Evolutionary conservation across 2,888 invertebrate genomes (phyloP), one percentile per base, ranked within the genome.

Genomic region (Sphaeridia pumilis): DNA sequence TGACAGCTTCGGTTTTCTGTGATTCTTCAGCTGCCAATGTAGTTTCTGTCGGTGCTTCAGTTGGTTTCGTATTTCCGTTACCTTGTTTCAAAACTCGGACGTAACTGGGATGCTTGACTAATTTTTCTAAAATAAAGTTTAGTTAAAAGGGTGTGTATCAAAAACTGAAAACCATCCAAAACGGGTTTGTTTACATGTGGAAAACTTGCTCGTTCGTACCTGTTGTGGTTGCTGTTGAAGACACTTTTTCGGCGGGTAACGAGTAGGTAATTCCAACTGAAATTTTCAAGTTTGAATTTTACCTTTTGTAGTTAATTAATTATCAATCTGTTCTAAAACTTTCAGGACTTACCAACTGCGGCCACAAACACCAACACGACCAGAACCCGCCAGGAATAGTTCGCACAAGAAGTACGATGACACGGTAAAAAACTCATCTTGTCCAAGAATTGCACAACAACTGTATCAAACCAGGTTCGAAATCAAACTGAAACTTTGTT

Each of bases 81-180:
- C 17, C 34, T 47, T 36, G 17, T 22, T 47, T 47, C 2, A 47
- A n/a, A 20, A 47, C 31, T 31, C 47, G 34, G 10, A 47, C 47
- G 24, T 47, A 47, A 22, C 34, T 47, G 10, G 47, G 47, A 47
- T 47, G 47, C 10, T 31, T 28, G 2, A 47, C 21, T 24, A 36
- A 36, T 17, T 47, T 47, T 34, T 5, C 47, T 47, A 38, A 38
- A 38, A 5, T 20, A 38, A 5, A 20, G n/a, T n/a, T n/a, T 38
- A 14, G 20, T 38, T 38, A 38, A 10, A 31, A 31, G 7, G 7
- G 10, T 38, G 17, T 38, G 38, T 17, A 7, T 5, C 38, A 17
- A 38, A 38, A 31, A 31, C 14, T 14, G 10, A 10, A 7, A 31
- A 31, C 31, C 14, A 10, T 31, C 14, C n/a, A n/a, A n/a, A n/a